These are phyloP conservation scores for Epinotia nisella DNA, from an alignment of 2,888 invertebrate species.

Conservation along the genomic window DNA sequence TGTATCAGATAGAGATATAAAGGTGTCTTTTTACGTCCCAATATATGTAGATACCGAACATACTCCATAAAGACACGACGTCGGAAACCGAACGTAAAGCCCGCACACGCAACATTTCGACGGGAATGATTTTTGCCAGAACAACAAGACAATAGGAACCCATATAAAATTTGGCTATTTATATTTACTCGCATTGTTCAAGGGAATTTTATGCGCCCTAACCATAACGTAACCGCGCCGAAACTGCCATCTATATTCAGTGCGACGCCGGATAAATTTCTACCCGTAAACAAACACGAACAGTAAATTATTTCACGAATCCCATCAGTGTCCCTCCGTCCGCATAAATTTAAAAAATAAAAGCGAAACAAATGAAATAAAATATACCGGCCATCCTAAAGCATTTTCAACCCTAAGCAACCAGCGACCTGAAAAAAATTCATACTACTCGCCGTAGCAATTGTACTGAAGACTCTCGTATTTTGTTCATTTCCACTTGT, in stretches of 20 bases:
- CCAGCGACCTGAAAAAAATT: conserved; percentile 18
- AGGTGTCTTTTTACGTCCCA: conserved; percentile 7
- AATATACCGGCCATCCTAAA: conserved; percentile 28
- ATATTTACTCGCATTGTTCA: conserved; percentile 36
- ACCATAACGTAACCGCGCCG: conserved; percentile 32
- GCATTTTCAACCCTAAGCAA: conserved; percentile 38
- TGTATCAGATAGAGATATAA: background rate
- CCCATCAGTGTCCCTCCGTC: conserved; percentile 43
- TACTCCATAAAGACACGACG: conserved; percentile 11
- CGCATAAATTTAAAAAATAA: conserved; percentile 44
- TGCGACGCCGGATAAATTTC: conserved; percentile 32
- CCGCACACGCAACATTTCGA: conserved; percentile 10
- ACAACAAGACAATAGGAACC: conserved; percentile 25
- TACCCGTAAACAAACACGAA: conserved; percentile 33
- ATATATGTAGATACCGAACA: conserved; percentile 17
- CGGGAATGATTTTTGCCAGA: conserved; percentile 14
- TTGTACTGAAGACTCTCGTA: conserved; percentile 22
- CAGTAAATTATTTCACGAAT: conserved; percentile 43
- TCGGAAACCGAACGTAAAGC: conserved; percentile 18
- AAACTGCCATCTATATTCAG: conserved; percentile 38
- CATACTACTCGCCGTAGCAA: conserved; percentile 14
- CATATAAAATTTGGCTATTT: conserved; percentile 30
- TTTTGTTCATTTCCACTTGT: conserved; percentile 20
- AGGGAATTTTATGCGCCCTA: conserved; percentile 34
- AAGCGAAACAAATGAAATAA: conserved; percentile 38